These are phyloP conservation scores for Kobus ellipsiprymnus DNA, from an alignment of 2,113 vertebrate genomes.

Conservation along the genomic window DNA sequence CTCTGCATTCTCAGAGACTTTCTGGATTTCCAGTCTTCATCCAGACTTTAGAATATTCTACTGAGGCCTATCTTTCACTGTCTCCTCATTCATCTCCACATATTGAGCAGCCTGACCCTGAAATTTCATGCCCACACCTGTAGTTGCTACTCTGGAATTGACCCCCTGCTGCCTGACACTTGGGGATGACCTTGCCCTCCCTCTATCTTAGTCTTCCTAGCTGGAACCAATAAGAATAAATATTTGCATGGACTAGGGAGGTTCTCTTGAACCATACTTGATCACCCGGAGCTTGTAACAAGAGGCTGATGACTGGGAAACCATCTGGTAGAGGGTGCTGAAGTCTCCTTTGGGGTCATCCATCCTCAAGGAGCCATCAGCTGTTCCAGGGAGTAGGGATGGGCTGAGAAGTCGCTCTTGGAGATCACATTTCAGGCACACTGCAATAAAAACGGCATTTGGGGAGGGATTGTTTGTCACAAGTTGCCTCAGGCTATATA, in stretches of 20 bases:
- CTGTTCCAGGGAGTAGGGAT: conserved; percentile 80
- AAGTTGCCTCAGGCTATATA: conserved; percentile 33
- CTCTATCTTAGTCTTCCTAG: neutral
- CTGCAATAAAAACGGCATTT: conserved; percentile 72
- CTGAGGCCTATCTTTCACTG: neutral
- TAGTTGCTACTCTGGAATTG: neutral
- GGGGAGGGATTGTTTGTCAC: neutral
- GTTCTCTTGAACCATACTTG: conserved; percentile 79
- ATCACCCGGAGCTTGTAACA: conserved; percentile 81
- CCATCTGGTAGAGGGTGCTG: conserved; percentile 76
- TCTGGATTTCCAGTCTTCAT: neutral
- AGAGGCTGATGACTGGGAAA: conserved; percentile 72
- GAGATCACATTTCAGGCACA: conserved; percentile 93
- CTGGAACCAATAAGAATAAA: neutral
- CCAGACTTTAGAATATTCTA: neutral
- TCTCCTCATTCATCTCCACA: neutral
- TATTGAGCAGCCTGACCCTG: neutral
- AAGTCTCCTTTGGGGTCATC: conserved; percentile 79
- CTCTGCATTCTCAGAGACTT: neutral
- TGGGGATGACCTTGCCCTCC: neutral
- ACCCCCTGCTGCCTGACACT: neutral
- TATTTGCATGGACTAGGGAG: neutral
- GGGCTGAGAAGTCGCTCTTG: conserved; percentile 93
- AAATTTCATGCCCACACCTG: neutral
- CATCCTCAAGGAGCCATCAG: conserved; percentile 75